Evolutionary conservation across 1,140 invertebrate species (phyloP), one percentile per base, ranked within the genome.

Genomic region (Batillaria attramentaria): DNA sequence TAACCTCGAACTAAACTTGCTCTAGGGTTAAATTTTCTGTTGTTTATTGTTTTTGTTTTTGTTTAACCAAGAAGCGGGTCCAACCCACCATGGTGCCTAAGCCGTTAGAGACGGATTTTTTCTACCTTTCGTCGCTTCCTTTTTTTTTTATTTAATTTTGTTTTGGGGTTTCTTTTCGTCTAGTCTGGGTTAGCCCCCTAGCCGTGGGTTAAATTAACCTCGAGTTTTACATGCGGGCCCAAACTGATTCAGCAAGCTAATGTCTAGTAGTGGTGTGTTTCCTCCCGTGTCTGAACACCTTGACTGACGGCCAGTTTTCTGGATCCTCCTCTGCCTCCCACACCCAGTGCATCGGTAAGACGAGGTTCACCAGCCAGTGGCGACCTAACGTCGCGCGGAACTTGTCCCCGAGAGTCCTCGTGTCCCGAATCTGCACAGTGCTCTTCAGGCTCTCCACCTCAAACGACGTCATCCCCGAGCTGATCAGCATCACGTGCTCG

Each of bases 261-360:
- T 31, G 13, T 66, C 10, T 66, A 16, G 16, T 66, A 16, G 10
- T 24, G 31, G 24, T 16, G 13, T 13, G 1, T 35, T 28, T 37
- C 24, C 69, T 33, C 24, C 42, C 39, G 28, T 80, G 81, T n/a
- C 79, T 73, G 33, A 74, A 72, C 33, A 82, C 79, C 69, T 78
- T 75, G n/a, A 86, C 79, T 13, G 66, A 35, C 28, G 85, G 85
- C 85, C 84, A 87, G n/a, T 68, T 54, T 16, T 84, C 66, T 13
- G 83, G 83, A 62, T 87, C 81, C 28, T 87, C 84, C 28, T 79
- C 62, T 1, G 83, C 80, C 18, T 83, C 68, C 24, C 75, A 83
- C 18, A 83, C 24, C 50, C 68, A 76, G 78, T 85, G 82, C 20
- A 81, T 18, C 18, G 85, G 85, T 0, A 85, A 13, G 16, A 87